These are phyloP conservation scores for Myrmecobius fasciatus DNA, from an alignment of 2,113 vertebrate species.

Conservation along the genomic window DNA sequence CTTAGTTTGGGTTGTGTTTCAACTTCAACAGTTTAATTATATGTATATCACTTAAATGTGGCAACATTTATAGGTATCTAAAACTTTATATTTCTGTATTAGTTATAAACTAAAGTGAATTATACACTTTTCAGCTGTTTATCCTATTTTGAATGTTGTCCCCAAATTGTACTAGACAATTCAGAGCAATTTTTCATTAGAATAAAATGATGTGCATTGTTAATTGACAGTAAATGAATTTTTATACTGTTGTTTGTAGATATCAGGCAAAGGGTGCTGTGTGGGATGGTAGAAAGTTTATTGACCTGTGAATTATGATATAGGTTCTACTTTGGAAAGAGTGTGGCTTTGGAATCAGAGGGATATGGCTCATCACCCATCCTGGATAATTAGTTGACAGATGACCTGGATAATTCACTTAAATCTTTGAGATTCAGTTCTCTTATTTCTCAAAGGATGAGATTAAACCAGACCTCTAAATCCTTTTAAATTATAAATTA, in stretches of 20 bases:
- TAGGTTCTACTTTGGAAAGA: background rate
- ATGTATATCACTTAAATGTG: slow-evolving; percentile 22
- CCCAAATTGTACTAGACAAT: slow-evolving; percentile 57
- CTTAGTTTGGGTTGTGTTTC: too few species aligned
- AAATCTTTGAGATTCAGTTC: background rate
- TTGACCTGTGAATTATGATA: background rate
- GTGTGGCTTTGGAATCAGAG: background rate
- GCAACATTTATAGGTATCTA: slow-evolving; percentile 9
- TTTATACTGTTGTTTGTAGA: background rate
- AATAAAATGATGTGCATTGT: slow-evolving; percentile 57
- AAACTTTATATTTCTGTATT: slow-evolving; percentile 14
- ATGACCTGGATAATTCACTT: background rate
- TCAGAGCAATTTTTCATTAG: slow-evolving; percentile 67
- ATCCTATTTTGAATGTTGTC: background rate
- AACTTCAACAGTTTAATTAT: slow-evolving; percentile 31
- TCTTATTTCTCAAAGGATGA: background rate
- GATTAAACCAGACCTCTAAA: background rate
- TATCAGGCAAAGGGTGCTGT: background rate
- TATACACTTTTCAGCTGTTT: slow-evolving; percentile 6
- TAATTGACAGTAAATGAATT: slow-evolving; percentile 44
- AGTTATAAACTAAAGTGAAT: slow-evolving; percentile 21
- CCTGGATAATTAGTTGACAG: background rate
- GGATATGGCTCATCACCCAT: background rate
- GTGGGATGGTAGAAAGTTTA: background rate
- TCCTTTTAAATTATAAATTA: background rate